These are phyloP conservation scores for Tragopan temminckii DNA, from an alignment of 2,797 vertebrate species.

Conservation along the genomic window DNA sequence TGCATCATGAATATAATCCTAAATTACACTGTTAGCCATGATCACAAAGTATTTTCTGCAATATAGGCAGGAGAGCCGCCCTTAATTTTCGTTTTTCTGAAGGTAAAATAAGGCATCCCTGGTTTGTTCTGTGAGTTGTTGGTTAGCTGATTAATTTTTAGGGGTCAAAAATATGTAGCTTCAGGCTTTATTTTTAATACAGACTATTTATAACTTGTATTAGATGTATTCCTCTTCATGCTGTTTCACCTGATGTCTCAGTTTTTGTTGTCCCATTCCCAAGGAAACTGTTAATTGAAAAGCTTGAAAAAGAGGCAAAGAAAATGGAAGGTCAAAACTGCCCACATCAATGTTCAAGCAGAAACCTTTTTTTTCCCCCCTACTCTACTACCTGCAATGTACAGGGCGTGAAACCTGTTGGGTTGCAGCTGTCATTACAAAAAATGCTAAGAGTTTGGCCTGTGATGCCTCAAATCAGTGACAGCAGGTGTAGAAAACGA, in stretches of 20 bases:
- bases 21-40: background rate
- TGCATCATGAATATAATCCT: background rate
- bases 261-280: background rate
- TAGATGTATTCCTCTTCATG: background rate
- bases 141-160: background rate
- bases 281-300: background rate
- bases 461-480: background rate
- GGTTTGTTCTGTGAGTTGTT: background rate
- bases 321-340: background rate
- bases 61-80: background rate
- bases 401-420: background rate
- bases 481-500: background rate
- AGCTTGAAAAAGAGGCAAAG: background rate
- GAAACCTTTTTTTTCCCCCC: background rate
- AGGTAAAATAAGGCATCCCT: background rate
- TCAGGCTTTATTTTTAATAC: background rate
- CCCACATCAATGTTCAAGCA: background rate
- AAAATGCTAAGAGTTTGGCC: background rate
- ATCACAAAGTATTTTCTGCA: background rate
- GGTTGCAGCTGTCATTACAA: background rate
- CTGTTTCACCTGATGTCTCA: background rate
- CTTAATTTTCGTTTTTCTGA: background rate
- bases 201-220: background rate
- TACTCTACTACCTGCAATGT: background rate
- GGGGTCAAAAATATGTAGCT: background rate